These are phyloP conservation scores for Boleophthalmus pectinirostris DNA, from an alignment of 2,113 vertebrate species.

Conservation along the genomic window DNA sequence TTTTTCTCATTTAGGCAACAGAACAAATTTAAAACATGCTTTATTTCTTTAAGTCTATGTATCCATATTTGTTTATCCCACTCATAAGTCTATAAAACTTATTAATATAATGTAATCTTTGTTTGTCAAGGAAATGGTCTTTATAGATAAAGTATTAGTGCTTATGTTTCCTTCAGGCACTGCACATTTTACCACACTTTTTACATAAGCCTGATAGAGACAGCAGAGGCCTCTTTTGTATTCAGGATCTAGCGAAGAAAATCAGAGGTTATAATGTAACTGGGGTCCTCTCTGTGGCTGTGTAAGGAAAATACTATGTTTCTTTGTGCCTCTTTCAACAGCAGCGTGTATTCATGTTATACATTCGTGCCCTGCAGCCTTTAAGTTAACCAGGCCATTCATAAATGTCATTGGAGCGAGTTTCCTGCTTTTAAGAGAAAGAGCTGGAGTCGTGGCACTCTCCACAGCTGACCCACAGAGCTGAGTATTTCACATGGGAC, in stretches of 20 bases:
- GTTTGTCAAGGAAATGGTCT: neutral
- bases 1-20: neutral
- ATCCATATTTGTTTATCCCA: neutral
- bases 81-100: neutral
- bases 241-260: constrained; percentile 16
- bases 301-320: constrained; percentile 12
- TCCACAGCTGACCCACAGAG: constrained; percentile 3
- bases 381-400: constrained; percentile 35
- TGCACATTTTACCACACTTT: constrained; percentile 7
- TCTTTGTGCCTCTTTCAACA: constrained; percentile 17
- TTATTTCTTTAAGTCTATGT: neutral
- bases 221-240: neutral
- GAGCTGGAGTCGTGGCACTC: constrained; percentile 4
- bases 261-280: constrained; percentile 17
- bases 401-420: constrained; percentile 34
- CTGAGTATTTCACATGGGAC: neutral
- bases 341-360: constrained; percentile 18
- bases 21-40: neutral
- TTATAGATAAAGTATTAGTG: neutral
- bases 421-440: constrained; percentile 38
- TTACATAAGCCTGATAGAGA: neutral
- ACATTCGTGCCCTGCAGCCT: constrained; percentile 17
- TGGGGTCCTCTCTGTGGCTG: constrained; percentile 1
- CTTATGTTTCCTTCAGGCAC: neutral
- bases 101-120: neutral